Conservation (phyloP, 2,113 vertebrate species). For the Neolamprologus tretocephalus region DNA sequence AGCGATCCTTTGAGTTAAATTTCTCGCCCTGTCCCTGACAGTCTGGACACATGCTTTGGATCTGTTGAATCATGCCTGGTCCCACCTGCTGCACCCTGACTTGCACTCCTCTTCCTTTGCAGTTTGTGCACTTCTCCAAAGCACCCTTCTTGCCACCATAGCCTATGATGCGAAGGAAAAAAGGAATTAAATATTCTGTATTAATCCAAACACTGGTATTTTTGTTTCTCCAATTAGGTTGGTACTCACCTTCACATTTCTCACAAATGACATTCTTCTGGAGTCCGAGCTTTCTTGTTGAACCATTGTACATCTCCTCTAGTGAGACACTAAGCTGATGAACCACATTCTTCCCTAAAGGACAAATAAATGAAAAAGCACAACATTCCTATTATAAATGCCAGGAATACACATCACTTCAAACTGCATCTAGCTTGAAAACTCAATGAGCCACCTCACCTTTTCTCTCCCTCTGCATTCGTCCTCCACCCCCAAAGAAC, state of each 20-base stretch:
- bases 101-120: conserved; percentile 91
- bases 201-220: neutral
- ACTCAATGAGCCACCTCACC: conserved; percentile 64
- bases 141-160: conserved; percentile 90
- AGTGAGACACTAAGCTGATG: conserved; percentile 89
- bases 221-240: neutral
- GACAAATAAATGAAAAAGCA: neutral
- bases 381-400: neutral
- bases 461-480: conserved; percentile 89
- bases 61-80: conserved; percentile 96
- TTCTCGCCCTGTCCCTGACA: conserved; percentile 92
- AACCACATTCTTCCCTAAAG: conserved; percentile 88
- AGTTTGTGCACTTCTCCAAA: conserved; percentile 84
- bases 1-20: conserved; percentile 88
- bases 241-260: conserved; percentile 87
- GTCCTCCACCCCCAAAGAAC: conserved; percentile 96
- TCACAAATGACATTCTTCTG: conserved; percentile 95
- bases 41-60: conserved; percentile 88
- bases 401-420: neutral
- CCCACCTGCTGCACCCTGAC: conserved; percentile 89
- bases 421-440: neutral
- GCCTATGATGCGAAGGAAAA: conserved; percentile 60
- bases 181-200: neutral
- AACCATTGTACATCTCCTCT: conserved; percentile 90
- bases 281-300: conserved; percentile 89